Evolutionary conservation across 2,797 vertebrate genomes (phyloP), one percentile per base, ranked within the genome.

Genomic region (Tympanoctomys barrerae): DNA sequence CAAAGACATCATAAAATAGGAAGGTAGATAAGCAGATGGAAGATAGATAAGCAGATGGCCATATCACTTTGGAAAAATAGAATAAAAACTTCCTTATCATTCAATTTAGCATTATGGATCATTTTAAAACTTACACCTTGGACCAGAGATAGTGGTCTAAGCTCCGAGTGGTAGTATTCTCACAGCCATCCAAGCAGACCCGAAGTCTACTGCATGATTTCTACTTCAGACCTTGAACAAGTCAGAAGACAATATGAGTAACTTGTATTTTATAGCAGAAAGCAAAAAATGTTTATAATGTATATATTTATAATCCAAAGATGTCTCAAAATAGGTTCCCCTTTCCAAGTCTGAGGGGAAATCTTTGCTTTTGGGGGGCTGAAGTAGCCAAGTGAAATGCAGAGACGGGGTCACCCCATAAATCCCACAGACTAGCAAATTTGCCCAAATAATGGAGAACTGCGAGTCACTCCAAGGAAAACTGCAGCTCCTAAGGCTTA

Each of bases 41-140:
- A 95, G 95, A 90, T 94, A 86, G 73, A 97, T 96, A 97, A 96
- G 95, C 95, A 97, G 95, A 96, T 94, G 97, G 96, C 46, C 87
- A 62, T 71, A 94, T 93, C 71, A 96, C n/a, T 93, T 95, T 77
- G 75, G 82, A 94, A 95, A 97, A 97, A 90, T 89, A 91, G 89
- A 96, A 59, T 62, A 92, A 94, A 97, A 97, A 83, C 39, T 61
- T 94, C 7, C 46, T 96, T 97, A 7, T 94, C 80, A 87, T 95
- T 97, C 36, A 93, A 90, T 96, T 97, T 88, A 92, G 91, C 39
- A 91, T 19, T 68, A 28, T 95, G 57, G 12, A 96, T 46, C 57
- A 28, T 89, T 77, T 96, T 97, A 95, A 92, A 96, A 94, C 36
- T 85, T 94, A 26, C 0, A 93, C 59, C 90, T 95, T 93, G 39